Percentiles rank a stretch among this genome's conserved stretches.
Conservation (phyloP, 2,888 invertebrate genomes). For the Mamestra brassicae region DNA sequence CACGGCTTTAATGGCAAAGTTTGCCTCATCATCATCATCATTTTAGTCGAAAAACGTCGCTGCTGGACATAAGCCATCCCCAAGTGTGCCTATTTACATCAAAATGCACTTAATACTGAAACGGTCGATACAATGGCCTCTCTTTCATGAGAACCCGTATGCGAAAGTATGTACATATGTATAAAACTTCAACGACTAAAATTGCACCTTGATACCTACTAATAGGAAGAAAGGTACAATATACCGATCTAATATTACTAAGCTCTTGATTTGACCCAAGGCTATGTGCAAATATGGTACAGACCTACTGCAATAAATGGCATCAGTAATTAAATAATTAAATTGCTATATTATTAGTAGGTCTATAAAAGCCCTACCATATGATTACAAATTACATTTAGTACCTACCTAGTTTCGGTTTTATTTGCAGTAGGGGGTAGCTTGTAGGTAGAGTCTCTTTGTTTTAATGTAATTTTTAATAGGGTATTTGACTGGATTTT, state of each 20-base stretch:
- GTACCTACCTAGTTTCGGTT: no score
- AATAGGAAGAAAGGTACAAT: neutral
- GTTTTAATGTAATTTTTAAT: no score
- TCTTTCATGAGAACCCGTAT: neutral
- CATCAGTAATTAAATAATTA: neutral
- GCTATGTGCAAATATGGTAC: neutral
- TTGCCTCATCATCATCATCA: no score
- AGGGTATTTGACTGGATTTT: no score
- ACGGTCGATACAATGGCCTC: neutral
- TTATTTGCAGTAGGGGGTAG: no score
- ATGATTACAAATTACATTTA: conserved; percentile 1
- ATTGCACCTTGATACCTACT: no score
- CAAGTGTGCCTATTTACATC: no score
- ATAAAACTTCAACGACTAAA: conserved; percentile 26
- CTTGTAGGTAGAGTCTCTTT: no score
- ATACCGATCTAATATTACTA: neutral
- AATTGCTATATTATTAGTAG: neutral
- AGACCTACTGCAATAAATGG: neutral
- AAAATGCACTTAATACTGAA: no score
- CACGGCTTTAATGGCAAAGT: no score
- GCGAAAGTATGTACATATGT: neutral
- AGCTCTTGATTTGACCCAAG: neutral
- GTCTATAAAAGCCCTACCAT: neutral
- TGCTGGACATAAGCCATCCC: no score
- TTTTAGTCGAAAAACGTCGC: no score